Evolutionary conservation across 2,797 vertebrate species (phyloP).

Genomic region (Enteromius paludinosus): DNA sequence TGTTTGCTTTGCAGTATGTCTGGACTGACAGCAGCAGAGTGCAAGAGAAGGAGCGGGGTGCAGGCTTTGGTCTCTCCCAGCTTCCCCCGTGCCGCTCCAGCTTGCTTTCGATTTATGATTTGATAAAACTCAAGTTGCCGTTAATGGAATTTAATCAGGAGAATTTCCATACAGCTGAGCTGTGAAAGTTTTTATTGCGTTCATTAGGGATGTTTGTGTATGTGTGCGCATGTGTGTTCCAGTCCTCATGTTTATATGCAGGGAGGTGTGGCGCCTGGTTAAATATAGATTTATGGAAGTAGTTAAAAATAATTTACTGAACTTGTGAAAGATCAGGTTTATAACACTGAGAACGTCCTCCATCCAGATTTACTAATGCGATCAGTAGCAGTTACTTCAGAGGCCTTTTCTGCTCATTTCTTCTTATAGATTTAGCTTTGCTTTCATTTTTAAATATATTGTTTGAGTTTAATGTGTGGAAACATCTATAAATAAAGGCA

Average conservation of each 20-base stretch:
- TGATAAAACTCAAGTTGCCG: slow-evolving; percentile 70
- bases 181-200: slow-evolving; percentile 61
- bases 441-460: not conserved
- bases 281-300: slow-evolving; percentile 39
- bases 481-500: not conserved
- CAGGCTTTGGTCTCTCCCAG: slow-evolving; percentile 64
- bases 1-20: slow-evolving; percentile 42
- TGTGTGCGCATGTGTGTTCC: slow-evolving; percentile 33
- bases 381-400: not conserved
- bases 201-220: slow-evolving; percentile 46
- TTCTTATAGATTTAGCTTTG: not conserved
- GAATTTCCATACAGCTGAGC: slow-evolving; percentile 64
- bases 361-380: not conserved
- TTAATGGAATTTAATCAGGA: slow-evolving; percentile 71
- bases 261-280: slow-evolving; percentile 17
- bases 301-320: slow-evolving; percentile 37
- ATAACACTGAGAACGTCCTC: not conserved
- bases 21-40: slow-evolving; percentile 35
- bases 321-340: slow-evolving; percentile 25
- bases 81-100: slow-evolving; percentile 51
- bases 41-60: slow-evolving; percentile 41
- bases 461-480: not conserved
- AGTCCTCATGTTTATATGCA: slow-evolving; percentile 39
- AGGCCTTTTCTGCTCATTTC: not conserved
- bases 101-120: slow-evolving; percentile 61